These are phyloP conservation scores for Dissostichus mawsoni DNA, from an alignment of 2,113 vertebrate species.

Conservation along the genomic window DNA sequence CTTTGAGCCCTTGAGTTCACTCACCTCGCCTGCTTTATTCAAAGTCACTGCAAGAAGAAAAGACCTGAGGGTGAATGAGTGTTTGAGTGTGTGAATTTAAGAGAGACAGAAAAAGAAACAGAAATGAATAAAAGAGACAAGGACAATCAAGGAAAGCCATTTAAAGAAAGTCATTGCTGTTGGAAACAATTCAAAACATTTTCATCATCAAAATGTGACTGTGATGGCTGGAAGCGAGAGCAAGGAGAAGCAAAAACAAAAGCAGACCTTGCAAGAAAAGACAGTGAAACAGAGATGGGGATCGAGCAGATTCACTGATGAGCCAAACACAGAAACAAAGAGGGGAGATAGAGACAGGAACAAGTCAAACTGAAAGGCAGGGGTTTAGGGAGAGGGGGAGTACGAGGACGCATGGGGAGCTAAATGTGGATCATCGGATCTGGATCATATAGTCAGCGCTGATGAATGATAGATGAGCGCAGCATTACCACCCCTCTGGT, in stretches of 20 bases:
- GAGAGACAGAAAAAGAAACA: neutral
- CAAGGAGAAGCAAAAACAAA: slow-evolving; percentile 18
- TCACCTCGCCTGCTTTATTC: slow-evolving; percentile 68
- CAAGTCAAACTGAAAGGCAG: neutral
- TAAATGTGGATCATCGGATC: slow-evolving; percentile 64
- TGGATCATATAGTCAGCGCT: slow-evolving; percentile 63
- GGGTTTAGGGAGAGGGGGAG: neutral
- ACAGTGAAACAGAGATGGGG: slow-evolving; percentile 2
- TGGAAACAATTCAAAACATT: neutral
- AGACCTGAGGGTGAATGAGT: slow-evolving; percentile 45
- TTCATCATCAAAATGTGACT: slow-evolving; percentile 14
- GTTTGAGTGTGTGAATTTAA: slow-evolving; percentile 34
- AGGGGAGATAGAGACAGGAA: neutral
- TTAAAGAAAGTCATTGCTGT: slow-evolving; percentile 20
- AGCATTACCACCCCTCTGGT: slow-evolving; percentile 55
- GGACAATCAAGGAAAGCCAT: slow-evolving; percentile 33
- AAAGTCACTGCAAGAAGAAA: slow-evolving; percentile 65
- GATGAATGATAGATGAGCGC: slow-evolving; percentile 71
- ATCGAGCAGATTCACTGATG: neutral
- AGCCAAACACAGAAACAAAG: neutral
- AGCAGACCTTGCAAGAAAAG: neutral
- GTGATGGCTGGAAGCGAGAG: slow-evolving; percentile 1
- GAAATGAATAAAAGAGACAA: slow-evolving; percentile 20
- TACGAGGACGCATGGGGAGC: slow-evolving; percentile 19
- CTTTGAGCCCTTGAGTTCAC: slow-evolving; percentile 62